phyloP scores from a whole-genome alignment of 2,113 vertebrate species.

The Paracanthobrama guichenoti region DNA sequence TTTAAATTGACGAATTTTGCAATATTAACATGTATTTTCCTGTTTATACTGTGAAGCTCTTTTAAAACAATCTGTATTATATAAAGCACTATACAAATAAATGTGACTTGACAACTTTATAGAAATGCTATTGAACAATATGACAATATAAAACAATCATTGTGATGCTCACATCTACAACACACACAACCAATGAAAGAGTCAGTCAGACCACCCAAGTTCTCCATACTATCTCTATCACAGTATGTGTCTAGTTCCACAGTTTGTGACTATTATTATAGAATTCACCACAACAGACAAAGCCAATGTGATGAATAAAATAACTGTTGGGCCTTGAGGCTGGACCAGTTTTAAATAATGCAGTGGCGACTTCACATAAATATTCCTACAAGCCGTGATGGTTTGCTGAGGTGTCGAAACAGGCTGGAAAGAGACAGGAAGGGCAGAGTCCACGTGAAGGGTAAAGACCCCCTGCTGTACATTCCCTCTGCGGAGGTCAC shows the following conservation, averaged over 20 bases:
- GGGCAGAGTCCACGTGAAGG: constrained; percentile 10
- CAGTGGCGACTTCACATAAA: constrained; percentile 1
- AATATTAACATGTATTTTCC: too few relatives aligned
- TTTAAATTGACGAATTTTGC: too few relatives aligned
- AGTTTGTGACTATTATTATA: neutral
- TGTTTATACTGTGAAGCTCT: too few relatives aligned
- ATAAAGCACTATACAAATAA: too few relatives aligned
- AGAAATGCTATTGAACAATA: too few relatives aligned
- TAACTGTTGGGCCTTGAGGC: neutral
- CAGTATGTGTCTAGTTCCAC: neutral
- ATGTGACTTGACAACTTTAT: too few relatives aligned
- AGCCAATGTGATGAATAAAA: neutral
- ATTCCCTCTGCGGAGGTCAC: neutral
- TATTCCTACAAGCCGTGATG: neutral
- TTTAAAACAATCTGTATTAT: too few relatives aligned
- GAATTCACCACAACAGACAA: neutral
- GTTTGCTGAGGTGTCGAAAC: constrained; percentile 30
- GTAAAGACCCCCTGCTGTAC: constrained; percentile 36
- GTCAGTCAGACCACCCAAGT: neutral
- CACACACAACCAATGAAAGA: neutral
- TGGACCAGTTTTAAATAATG: constrained; percentile 21
- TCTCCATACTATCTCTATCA: neutral
- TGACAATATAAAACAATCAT: neutral
- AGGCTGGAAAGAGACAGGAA: constrained; percentile 17
- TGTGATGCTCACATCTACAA: neutral